phyloP scores from a whole-genome alignment of 1,140 invertebrate species.

The Ceratosolen solmsi region DNA sequence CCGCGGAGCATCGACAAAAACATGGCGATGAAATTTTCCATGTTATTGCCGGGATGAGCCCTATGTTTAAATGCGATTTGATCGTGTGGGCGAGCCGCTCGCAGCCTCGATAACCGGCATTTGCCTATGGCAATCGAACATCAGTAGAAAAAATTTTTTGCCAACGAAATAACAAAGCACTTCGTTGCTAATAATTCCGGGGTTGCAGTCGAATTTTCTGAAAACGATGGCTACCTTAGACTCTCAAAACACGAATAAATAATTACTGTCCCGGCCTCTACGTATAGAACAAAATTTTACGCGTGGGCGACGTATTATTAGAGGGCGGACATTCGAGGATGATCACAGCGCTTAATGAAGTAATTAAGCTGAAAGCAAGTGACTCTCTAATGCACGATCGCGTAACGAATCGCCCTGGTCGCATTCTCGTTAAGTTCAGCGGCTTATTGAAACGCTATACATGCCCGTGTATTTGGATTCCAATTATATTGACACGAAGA shows the following conservation, averaged over 20 bases:
- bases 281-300: not conserved
- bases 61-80: not conserved
- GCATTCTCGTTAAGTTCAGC: too few relatives aligned
- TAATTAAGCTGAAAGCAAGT: not conserved
- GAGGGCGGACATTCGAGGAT: not conserved
- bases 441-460: too few relatives aligned
- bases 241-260: too few relatives aligned
- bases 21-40: not conserved
- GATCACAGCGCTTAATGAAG: conserved; percentile 8
- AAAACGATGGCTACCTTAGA: too few relatives aligned
- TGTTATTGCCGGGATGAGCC: not conserved
- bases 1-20: too few relatives aligned
- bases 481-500: too few relatives aligned
- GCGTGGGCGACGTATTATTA: not conserved
- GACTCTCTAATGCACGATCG: not conserved
- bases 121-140: not conserved
- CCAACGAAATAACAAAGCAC: not conserved
- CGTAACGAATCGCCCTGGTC: too few relatives aligned
- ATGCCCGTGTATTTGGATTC: too few relatives aligned
- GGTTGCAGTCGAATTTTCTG: too few relatives aligned
- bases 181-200: not conserved
- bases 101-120: not conserved
- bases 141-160: not conserved
- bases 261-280: too few relatives aligned
- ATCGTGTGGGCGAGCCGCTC: too few relatives aligned